A percentile compares a stretch with the other conserved stretches of the same genome.
phyloP scores from a whole-genome alignment of 2,888 invertebrate species.

The Geophilus truncorum region DNA sequence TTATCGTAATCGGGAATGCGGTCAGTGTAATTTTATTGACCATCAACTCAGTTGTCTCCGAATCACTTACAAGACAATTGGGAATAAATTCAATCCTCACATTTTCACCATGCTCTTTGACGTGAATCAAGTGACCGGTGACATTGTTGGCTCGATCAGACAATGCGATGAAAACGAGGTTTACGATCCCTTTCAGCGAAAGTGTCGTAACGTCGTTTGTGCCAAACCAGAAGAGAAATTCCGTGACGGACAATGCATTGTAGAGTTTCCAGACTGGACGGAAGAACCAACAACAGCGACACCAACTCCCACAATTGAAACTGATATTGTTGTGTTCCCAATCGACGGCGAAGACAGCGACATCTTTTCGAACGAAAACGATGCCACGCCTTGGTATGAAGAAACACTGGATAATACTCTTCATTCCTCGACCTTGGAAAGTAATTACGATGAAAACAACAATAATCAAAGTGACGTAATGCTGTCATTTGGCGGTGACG shows the following conservation, averaged over 20 bases:
- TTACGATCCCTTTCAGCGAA: slow-evolving; percentile 50
- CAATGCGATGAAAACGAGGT: slow-evolving; percentile 44
- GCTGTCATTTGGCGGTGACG: background rate
- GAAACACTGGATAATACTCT: background rate
- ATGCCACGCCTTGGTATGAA: background rate
- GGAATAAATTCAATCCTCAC: slow-evolving; percentile 46
- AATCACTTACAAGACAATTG: slow-evolving; percentile 37
- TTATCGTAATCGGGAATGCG: slow-evolving; percentile 52
- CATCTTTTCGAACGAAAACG: background rate
- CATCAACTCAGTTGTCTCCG: slow-evolving; percentile 40
- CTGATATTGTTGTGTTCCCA: background rate
- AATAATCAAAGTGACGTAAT: background rate
- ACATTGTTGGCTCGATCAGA: slow-evolving; percentile 37
- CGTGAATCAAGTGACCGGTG: slow-evolving; percentile 42
- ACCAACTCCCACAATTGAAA: background rate
- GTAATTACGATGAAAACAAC: background rate
- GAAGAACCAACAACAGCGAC: background rate
- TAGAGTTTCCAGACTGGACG: background rate
- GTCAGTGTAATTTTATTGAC: slow-evolving; percentile 50
- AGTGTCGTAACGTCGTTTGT: slow-evolving; percentile 36
- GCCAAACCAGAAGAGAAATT: background rate
- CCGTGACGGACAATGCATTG: background rate
- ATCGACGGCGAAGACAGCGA: background rate
- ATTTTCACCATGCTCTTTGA: slow-evolving; percentile 52
- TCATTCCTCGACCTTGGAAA: background rate